phyloP scores from a whole-genome alignment of 1,140 invertebrate species.

The Zaprionus tsacasi region DNA sequence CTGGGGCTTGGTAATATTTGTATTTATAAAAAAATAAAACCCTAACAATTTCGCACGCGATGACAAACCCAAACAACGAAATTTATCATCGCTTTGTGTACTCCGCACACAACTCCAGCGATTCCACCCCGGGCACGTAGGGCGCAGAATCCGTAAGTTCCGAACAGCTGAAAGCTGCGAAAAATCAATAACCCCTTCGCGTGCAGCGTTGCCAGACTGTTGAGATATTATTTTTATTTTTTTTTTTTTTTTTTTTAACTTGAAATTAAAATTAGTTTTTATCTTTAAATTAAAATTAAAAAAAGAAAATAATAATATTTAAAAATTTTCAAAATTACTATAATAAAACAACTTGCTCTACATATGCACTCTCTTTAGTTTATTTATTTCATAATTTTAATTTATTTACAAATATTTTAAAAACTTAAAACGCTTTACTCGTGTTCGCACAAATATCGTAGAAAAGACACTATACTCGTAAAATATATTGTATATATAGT shows the following conservation, averaged over 20 bases:
- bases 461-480: conserved; percentile 61
- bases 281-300: too few relatives aligned
- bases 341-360: conserved; percentile 20
- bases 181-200: conserved; percentile 74
- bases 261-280: too few relatives aligned
- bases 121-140: conserved; percentile 47
- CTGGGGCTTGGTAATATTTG: conserved; percentile 12
- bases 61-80: conserved; percentile 72
- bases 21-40: conserved; percentile 26
- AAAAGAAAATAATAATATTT: too few relatives aligned
- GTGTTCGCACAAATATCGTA: conserved; percentile 76
- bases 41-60: conserved; percentile 44
- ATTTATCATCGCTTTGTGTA: conserved; percentile 57
- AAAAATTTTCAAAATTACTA: too few relatives aligned
- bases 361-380: conserved; percentile 72
- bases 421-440: conserved; percentile 74
- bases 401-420: conserved; percentile 81
- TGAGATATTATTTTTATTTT: neutral
- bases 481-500: conserved; percentile 31
- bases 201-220: conserved; percentile 57
- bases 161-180: conserved; percentile 62
- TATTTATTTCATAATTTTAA: conserved; percentile 75
- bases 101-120: conserved; percentile 58
- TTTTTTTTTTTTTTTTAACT: too few relatives aligned
- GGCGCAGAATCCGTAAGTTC: conserved; percentile 58